Conservation (phyloP, 2,797 vertebrate genomes). For the Triplophysa yarkandensis region DNA sequence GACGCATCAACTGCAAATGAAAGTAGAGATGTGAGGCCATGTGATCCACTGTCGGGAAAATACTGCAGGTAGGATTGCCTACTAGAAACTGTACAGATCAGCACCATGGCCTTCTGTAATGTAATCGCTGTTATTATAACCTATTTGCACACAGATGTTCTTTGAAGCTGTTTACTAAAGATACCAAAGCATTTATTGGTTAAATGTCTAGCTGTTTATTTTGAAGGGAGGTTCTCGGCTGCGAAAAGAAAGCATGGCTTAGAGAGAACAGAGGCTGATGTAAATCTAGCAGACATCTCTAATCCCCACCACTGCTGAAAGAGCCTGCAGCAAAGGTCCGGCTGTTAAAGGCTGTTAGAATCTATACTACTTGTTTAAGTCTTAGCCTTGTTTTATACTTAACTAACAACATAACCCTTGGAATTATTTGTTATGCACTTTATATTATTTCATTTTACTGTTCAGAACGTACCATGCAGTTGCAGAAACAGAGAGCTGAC, state of each 20-base stretch:
- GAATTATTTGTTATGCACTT: too few species aligned
- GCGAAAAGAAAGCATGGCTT: conserved; percentile 2
- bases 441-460: too few species aligned
- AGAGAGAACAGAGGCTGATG: neutral
- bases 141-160: neutral
- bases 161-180: neutral
- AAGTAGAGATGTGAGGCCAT: neutral
- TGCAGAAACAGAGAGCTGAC: too few species aligned
- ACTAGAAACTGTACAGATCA: neutral
- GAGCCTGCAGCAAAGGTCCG: neutral
- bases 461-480: too few species aligned
- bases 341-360: neutral
- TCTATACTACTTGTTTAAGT: neutral
- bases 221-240: neutral
- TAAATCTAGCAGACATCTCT: conserved; percentile 6
- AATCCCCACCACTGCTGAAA: neutral
- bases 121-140: neutral
- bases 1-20: neutral
- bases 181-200: neutral
- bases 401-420: too few species aligned
- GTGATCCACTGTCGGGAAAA: neutral
- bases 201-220: neutral
- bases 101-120: neutral
- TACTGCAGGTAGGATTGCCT: neutral
- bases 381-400: too few species aligned